Evolutionary conservation across 2,113 vertebrate species (phyloP), one percentile per base, ranked within the genome.

Genomic region (Notarius quadriscutis): DNA sequence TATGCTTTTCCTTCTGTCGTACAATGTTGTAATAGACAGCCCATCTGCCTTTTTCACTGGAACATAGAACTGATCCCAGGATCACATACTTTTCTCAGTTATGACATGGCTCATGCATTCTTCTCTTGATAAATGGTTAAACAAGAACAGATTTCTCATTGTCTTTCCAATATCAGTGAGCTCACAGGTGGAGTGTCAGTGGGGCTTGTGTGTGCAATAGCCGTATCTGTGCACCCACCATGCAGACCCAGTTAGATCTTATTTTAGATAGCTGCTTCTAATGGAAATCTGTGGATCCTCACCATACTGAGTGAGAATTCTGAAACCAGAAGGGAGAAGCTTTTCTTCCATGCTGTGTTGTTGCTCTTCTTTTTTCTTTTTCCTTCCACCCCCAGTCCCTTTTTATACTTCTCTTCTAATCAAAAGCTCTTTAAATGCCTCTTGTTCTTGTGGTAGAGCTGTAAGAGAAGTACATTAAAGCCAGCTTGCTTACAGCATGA

Each of bases 191-290:
- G 2, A 77, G 27, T 41, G 18, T 22, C 17, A 41, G 57, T 25
- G 50, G 27, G 48, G 48, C 55, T 74, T 58, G 20, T 86, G 27
- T 25, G 15, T 75, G 8, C 30, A 85, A n/a, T 30, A 55, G n/a
- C 7, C 58, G 30, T 65, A 88, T 84, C 81, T 63, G 75, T 48
- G 71, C 80, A 83, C 18, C 48, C 87, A 81, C 50, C 67, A 79
- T 63, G 63, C 51, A 84, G 10, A 71, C 51, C 63, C 75, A 85
- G 78, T 90, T 86, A 88, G 82, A 90, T 90, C 77, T 88, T 55
- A 84, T 88, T 90, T 88, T 87, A 88, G 89, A 90, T 88, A 55
- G 34, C 65, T 34, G 71, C 50, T 57, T 84, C 72, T 53, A 58
- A 87, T 82, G 69, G 85, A 88, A 84, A 90, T 30, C 34, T 53